Percentiles rank a stretch among this genome's conserved stretches.
phyloP scores from a whole-genome alignment of 2,113 vertebrate species.

The Lepus europaeus region DNA sequence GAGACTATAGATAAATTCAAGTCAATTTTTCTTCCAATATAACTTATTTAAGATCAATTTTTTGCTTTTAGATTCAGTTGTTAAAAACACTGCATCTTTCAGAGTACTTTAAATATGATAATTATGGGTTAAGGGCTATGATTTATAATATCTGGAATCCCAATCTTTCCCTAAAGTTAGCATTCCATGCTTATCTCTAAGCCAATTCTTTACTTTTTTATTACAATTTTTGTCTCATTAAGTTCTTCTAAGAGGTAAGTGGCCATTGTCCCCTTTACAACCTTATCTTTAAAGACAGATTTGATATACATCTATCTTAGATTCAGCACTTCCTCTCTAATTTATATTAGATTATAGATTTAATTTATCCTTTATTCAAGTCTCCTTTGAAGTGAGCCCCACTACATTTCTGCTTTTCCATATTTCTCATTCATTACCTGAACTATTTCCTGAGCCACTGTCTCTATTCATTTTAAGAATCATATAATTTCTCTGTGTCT shows the following conservation, averaged over 20 bases:
- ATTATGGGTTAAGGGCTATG: not conserved
- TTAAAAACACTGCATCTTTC: not conserved
- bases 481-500: not conserved
- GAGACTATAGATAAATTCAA: not conserved
- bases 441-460: not conserved
- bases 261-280: not conserved
- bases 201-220: too few relatives aligned
- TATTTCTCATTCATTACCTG: not conserved
- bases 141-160: not conserved
- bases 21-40: not conserved
- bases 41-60: not conserved
- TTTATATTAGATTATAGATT: not conserved
- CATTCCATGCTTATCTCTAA: not conserved
- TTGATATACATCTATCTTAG: not conserved
- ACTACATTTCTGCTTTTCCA: not conserved
- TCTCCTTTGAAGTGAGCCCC: not conserved
- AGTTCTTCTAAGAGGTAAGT: not conserved
- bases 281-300: not conserved
- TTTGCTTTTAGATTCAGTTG: not conserved
- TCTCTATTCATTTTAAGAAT: not conserved
- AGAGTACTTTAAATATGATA: not conserved
- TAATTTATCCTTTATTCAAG: not conserved
- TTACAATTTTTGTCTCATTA: too few relatives aligned
- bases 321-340: not conserved
- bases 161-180: not conserved